phyloP scores from a whole-genome alignment of 2,797 vertebrate genomes.

The Microtus agrestis region DNA sequence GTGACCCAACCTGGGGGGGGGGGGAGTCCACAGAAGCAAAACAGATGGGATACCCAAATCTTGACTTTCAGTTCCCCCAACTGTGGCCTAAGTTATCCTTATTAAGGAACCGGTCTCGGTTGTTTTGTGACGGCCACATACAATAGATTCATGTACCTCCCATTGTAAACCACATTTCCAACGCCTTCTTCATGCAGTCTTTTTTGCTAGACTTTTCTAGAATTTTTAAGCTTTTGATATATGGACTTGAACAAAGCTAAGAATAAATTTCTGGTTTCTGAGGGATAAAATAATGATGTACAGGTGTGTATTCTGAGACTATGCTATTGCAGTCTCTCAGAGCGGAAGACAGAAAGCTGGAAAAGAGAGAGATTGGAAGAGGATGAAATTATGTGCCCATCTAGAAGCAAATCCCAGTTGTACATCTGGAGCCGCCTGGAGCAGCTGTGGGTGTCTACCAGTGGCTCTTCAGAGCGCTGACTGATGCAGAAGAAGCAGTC shows the following conservation, averaged over 20 bases:
- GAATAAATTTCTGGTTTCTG: neutral
- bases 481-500: rapidly evolving
- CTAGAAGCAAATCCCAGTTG: constrained; percentile 38
- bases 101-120: neutral
- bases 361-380: neutral
- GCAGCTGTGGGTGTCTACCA: neutral
- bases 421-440: neutral
- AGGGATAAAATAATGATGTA: neutral
- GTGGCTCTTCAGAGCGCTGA: neutral
- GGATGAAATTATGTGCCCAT: neutral
- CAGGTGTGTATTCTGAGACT: neutral
- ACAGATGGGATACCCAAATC: neutral
- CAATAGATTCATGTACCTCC: neutral
- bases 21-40: neutral
- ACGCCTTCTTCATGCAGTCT: neutral
- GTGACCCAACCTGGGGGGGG: neutral
- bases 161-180: neutral
- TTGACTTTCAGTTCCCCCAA: neutral
- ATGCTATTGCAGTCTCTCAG: neutral
- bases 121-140: neutral
- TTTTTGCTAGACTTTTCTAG: neutral
- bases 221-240: neutral
- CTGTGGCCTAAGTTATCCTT: neutral
- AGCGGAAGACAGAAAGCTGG: neutral
- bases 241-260: neutral